Evolutionary conservation across 2,113 vertebrate genomes (phyloP).

Genomic region (Cyanoramphus novaezelandiae): DNA sequence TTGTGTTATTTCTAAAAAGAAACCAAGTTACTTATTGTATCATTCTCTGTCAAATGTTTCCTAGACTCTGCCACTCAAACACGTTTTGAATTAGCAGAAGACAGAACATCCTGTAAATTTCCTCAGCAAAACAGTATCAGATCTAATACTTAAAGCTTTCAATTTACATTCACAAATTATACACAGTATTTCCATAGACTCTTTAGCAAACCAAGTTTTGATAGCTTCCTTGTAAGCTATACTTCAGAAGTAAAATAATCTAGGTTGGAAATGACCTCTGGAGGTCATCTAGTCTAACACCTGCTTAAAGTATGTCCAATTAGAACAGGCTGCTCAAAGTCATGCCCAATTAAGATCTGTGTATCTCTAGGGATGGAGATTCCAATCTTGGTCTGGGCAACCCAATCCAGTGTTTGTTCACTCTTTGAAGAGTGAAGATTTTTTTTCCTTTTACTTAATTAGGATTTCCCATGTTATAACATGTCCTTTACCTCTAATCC

Average conservation of each 20-base stretch:
- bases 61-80: not conserved
- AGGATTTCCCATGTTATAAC: not conserved
- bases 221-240: not conserved
- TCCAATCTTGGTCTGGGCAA: not conserved
- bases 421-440: rapidly evolving
- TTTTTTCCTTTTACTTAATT: not conserved
- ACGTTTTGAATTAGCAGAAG: not conserved
- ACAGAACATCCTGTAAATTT: not conserved
- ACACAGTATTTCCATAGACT: not conserved
- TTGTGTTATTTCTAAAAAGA: not conserved
- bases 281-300: not conserved
- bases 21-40: not conserved
- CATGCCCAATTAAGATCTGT: not conserved
- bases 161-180: not conserved
- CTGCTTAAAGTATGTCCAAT: not conserved
- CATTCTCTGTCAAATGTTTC: not conserved
- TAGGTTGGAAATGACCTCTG: not conserved
- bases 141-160: not conserved
- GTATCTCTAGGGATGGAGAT: not conserved
- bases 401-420: no score
- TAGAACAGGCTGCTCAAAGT: not conserved
- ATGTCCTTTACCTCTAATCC: not conserved
- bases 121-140: not conserved
- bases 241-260: not conserved
- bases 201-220: not conserved